phyloP scores from a whole-genome alignment of 2,888 invertebrate genomes.

The Oscheius sp. region DNA sequence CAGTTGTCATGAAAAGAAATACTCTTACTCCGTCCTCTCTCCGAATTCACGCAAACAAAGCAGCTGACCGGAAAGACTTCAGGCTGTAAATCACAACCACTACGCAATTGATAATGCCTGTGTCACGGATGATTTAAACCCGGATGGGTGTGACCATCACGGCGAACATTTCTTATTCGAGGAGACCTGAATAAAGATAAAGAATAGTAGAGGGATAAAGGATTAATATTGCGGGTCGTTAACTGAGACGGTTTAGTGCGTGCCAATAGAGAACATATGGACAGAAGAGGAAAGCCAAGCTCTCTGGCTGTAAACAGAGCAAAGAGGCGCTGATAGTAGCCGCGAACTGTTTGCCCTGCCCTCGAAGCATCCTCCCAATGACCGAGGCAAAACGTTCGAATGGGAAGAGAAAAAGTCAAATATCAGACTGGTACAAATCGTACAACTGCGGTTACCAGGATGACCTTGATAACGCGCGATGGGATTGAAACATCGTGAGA shows the following conservation, averaged over 20 bases:
- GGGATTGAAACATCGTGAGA: constrained; percentile 31
- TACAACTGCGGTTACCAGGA: constrained; percentile 7
- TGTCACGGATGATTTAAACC: constrained; percentile 11
- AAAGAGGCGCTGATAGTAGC: constrained; percentile 9
- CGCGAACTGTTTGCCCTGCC: constrained; percentile 18
- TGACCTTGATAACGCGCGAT: not conserved
- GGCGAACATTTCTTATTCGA: not conserved
- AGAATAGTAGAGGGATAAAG: too few species aligned
- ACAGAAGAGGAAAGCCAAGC: not conserved
- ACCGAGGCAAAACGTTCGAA: constrained; percentile 18
- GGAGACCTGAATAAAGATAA: too few species aligned
- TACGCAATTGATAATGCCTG: constrained; percentile 16
- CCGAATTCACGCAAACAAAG: too few species aligned
- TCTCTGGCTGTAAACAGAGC: constrained; percentile 12
- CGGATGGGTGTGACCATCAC: not conserved
- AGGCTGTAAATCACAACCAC: constrained; percentile 20
- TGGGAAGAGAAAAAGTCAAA: not conserved
- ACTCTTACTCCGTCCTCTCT: too few species aligned
- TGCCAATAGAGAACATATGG: constrained; percentile 9
- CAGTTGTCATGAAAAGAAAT: too few species aligned
- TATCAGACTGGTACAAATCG: not conserved
- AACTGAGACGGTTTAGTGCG: not conserved
- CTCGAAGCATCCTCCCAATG: constrained; percentile 22
- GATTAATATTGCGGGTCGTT: too few species aligned
- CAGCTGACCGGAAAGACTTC: not conserved